Evolutionary conservation across 2,113 vertebrate species (phyloP).

Genomic region (Callospermophilus lateralis): DNA sequence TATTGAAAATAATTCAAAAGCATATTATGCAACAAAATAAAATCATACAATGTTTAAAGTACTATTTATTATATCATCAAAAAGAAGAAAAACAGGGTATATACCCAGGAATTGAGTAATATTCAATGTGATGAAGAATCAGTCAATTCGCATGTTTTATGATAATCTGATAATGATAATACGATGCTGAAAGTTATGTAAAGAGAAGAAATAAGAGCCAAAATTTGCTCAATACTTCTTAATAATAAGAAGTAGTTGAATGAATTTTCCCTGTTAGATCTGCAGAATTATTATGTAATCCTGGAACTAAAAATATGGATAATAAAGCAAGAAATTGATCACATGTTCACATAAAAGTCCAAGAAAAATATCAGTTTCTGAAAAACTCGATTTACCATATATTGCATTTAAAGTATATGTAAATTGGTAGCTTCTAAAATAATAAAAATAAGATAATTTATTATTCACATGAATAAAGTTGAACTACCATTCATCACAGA

Average conservation of each 20-base stretch:
- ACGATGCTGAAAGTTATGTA: not conserved
- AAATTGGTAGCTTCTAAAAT: not conserved
- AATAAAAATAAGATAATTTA: not conserved
- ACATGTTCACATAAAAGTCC: not conserved
- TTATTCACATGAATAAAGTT: not conserved
- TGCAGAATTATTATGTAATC: not conserved
- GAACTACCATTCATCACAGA: not conserved
- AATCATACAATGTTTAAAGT: not conserved
- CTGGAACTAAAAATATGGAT: not conserved
- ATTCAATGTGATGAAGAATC: no score
- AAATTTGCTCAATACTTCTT: not conserved
- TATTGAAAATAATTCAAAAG: not conserved
- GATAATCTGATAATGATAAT: no score
- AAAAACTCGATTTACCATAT: not conserved
- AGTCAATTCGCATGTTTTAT: no score
- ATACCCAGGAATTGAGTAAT: not conserved
- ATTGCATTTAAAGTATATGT: not conserved
- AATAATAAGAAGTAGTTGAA: not conserved
- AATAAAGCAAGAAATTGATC: not conserved
- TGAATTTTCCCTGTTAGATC: not conserved
- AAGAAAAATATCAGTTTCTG: not conserved
- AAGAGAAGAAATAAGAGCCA: not conserved
- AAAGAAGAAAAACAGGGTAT: not conserved
- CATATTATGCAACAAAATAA: not conserved
- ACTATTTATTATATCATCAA: not conserved